Evolutionary conservation across 2,888 invertebrate species (phyloP).

Genomic region (Salticus scenicus): DNA sequence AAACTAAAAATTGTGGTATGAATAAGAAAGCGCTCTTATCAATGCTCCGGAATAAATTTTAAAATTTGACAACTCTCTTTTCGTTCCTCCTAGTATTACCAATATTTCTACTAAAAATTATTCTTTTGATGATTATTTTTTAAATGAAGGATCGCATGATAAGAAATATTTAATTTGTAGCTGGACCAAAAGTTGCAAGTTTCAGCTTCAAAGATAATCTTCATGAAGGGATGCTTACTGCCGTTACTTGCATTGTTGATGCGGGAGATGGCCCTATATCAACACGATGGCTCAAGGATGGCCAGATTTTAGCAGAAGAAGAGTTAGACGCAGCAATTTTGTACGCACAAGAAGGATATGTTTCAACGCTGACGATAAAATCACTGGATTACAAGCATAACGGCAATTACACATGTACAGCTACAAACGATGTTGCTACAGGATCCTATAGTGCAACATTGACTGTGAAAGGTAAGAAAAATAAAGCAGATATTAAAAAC

Average conservation of each 20-base stretch:
- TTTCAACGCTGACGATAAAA: slow-evolving; percentile 74
- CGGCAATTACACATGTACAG: slow-evolving; percentile 75
- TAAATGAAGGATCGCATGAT: too few relatives aligned
- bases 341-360: slow-evolving; percentile 70
- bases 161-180: too few relatives aligned
- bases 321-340: slow-evolving; percentile 48
- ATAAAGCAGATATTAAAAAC: too few relatives aligned
- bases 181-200: slow-evolving; percentile 62
- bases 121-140: too few relatives aligned
- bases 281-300: slow-evolving; percentile 76
- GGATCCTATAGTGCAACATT: slow-evolving; percentile 74
- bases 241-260: slow-evolving; percentile 67
- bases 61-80: too few relatives aligned
- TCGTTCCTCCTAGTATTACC: too few relatives aligned
- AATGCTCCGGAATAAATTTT: too few relatives aligned
- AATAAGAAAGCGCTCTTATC: too few relatives aligned
- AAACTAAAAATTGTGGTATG: too few relatives aligned
- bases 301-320: slow-evolving; percentile 73
- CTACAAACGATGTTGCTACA: slow-evolving; percentile 74
- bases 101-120: too few relatives aligned
- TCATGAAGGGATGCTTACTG: slow-evolving; percentile 63
- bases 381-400: slow-evolving; percentile 74
- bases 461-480: slow-evolving; percentile 70
- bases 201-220: slow-evolving; percentile 64
- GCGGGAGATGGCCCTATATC: slow-evolving; percentile 73